phyloP scores from a whole-genome alignment of 1,140 invertebrate species.

The Chionoecetes opilio region DNA sequence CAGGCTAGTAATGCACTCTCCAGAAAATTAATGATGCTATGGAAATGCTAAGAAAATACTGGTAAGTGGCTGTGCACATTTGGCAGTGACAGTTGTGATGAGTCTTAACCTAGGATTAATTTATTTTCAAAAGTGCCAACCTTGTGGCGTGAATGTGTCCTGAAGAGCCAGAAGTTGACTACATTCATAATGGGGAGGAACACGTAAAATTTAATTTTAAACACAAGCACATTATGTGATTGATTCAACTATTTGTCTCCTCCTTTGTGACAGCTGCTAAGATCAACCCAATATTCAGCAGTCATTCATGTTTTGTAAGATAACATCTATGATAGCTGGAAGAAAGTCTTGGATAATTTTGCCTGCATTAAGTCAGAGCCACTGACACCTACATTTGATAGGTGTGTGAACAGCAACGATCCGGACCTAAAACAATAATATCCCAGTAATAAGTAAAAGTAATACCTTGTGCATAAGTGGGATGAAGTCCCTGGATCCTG shows the following conservation, averaged over 20 bases:
- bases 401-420: background rate
- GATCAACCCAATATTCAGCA: background rate
- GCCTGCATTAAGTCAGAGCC: background rate
- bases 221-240: background rate
- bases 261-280: background rate
- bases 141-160: constrained; percentile 43
- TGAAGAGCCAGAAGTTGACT: constrained; percentile 54
- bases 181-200: background rate
- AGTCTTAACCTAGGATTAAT: constrained; percentile 53
- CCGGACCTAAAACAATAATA: background rate
- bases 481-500: background rate
- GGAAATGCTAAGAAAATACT: constrained; percentile 75
- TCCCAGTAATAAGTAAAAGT: too few species aligned
- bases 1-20: constrained; percentile 74
- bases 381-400: background rate
- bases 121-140: constrained; percentile 47
- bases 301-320: background rate
- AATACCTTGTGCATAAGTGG: background rate
- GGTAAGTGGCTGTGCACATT: constrained; percentile 75
- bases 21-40: constrained; percentile 67
- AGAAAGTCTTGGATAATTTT: background rate
- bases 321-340: background rate
- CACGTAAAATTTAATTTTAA: background rate
- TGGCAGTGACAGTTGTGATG: constrained; percentile 75
- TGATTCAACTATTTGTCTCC: background rate